Conservation (phyloP, 2,888 invertebrate species). For the Blastobasis lacticolella region DNA sequence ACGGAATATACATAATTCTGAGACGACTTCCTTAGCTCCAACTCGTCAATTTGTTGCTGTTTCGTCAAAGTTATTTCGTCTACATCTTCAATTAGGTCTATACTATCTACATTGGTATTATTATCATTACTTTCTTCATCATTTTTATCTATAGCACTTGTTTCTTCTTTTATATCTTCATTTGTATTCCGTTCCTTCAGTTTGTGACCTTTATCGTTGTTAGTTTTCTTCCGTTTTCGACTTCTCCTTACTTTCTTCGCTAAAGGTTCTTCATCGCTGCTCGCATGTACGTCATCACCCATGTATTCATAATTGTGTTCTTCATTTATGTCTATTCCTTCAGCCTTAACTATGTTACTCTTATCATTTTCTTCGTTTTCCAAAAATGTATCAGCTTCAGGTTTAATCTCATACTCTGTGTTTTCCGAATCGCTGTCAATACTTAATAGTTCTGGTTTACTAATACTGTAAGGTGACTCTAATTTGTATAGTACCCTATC, state of each 20-base stretch:
- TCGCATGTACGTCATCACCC: background rate
- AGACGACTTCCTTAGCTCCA: constrained; percentile 31
- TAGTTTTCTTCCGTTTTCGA: constrained; percentile 3
- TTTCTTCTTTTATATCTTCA: background rate
- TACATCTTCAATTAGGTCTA: constrained; percentile 20
- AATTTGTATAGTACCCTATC: constrained; percentile 3
- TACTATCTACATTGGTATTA: background rate
- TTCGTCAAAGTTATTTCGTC: constrained; percentile 34
- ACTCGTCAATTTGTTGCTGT: constrained; percentile 43
- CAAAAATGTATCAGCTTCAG: background rate
- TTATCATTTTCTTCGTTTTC: too few relatives aligned
- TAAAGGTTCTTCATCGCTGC: constrained; percentile 20
- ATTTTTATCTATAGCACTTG: constrained; percentile 10
- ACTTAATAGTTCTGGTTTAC: background rate
- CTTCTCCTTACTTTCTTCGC: constrained; percentile 18
- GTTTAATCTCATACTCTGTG: background rate
- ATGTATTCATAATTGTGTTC: background rate
- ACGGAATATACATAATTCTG: constrained; percentile 43
- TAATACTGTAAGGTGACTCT: background rate
- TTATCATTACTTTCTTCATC: constrained; percentile 8
- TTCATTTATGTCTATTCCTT: background rate
- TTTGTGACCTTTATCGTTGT: constrained; percentile 5
- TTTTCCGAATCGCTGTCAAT: background rate
- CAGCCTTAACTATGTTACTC: background rate
- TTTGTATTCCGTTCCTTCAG: background rate